phyloP scores from a whole-genome alignment of 2,797 vertebrate species.

The Neopelma chrysocephalum region DNA sequence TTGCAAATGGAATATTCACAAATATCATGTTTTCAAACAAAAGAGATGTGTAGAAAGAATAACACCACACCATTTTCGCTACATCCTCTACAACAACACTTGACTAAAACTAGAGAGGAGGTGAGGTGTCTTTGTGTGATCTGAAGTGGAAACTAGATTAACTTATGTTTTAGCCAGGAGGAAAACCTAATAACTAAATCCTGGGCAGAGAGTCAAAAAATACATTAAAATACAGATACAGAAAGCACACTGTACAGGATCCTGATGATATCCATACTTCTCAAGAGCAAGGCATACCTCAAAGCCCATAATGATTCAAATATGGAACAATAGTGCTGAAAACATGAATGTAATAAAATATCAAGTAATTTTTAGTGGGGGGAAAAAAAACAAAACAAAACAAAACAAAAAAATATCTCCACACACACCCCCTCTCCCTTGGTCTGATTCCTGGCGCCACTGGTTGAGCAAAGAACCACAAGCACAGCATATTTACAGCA shows the following conservation, averaged over 20 bases:
- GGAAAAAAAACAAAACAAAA: neutral
- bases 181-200: conserved; percentile 3
- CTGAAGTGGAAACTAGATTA: neutral
- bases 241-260: neutral
- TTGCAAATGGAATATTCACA: neutral
- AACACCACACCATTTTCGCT: neutral
- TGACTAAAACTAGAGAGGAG: neutral
- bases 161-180: conserved; percentile 7
- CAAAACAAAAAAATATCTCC: neutral
- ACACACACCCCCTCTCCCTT: neutral
- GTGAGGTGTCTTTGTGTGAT: conserved; percentile 7
- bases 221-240: neutral
- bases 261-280: neutral
- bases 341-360: conserved; percentile 52
- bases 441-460: conserved; percentile 52
- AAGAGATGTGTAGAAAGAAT: neutral
- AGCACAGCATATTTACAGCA: conserved; percentile 61
- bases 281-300: neutral
- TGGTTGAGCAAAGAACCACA: conserved; percentile 73
- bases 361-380: neutral
- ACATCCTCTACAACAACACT: neutral
- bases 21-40: neutral
- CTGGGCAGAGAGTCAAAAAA: conserved; percentile 6
- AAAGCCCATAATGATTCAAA: conserved; percentile 42
- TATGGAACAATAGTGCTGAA: conserved; percentile 37